phyloP scores from a whole-genome alignment of 37 sponge, comb jelly and placozoan genomes.

The Beroe ovata region DNA sequence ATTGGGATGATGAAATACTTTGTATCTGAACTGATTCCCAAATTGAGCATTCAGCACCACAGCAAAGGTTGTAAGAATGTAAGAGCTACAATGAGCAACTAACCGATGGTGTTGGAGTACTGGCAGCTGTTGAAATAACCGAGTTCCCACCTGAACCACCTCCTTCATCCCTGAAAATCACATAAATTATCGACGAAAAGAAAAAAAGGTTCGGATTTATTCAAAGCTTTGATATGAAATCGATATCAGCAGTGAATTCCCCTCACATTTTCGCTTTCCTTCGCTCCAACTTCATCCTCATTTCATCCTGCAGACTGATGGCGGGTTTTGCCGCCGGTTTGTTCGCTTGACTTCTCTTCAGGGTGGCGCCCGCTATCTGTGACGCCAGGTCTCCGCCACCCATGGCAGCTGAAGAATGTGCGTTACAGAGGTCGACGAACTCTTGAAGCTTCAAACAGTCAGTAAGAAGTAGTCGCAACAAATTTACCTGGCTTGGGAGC shows the following conservation, averaged over 20 bases:
- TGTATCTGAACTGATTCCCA: too few relatives aligned
- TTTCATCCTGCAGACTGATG: conserved; percentile 54
- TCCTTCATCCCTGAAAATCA: conserved; percentile 1
- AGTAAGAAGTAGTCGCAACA: too few relatives aligned
- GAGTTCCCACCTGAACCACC: not conserved
- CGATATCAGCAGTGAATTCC: too few relatives aligned
- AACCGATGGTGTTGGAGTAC: conserved; percentile 38
- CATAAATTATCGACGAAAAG: too few relatives aligned
- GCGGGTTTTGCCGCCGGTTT: conserved; percentile 51
- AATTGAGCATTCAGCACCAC: too few relatives aligned
- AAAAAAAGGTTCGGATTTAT: too few relatives aligned
- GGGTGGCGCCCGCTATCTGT: conserved; percentile 32
- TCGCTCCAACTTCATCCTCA: conserved; percentile 31
- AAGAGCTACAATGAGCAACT: too few relatives aligned
- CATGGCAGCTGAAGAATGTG: not conserved
- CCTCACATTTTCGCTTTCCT: conserved; percentile 47
- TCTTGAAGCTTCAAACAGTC: too few relatives aligned
- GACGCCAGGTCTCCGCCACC: conserved; percentile 25
- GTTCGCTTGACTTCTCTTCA: not conserved
- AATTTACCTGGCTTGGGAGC: not conserved
- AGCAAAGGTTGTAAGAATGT: too few relatives aligned
- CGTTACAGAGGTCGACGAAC: not conserved
- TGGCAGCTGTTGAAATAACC: not conserved
- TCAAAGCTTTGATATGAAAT: too few relatives aligned
- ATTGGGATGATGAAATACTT: too few relatives aligned